These are phyloP conservation scores for Machimus atricapillus DNA, from an alignment of 2,888 invertebrate genomes.

Conservation along the genomic window DNA sequence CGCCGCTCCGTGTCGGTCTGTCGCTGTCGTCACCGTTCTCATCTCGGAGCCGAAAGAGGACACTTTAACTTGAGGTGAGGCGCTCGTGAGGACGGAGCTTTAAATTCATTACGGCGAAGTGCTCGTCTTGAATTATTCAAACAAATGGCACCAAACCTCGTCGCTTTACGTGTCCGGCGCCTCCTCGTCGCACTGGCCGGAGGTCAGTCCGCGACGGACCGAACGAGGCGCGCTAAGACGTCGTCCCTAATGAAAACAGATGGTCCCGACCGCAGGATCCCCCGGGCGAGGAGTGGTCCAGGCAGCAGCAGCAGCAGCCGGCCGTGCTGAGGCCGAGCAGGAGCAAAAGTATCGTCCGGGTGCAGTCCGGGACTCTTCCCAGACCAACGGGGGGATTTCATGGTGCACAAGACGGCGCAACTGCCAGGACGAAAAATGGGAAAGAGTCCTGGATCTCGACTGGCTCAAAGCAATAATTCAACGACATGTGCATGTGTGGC, in stretches of 20 bases:
- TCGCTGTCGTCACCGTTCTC: background rate
- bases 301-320: background rate
- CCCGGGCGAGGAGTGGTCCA: background rate
- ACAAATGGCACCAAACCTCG: conserved; percentile 26
- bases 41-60: background rate
- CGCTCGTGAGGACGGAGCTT: background rate
- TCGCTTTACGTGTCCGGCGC: conserved; percentile 7
- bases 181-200: background rate
- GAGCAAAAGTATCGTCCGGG: background rate
- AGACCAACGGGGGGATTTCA: background rate
- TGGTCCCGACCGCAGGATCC: background rate
- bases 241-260: conserved; percentile 20
- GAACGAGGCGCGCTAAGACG: background rate
- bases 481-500: background rate
- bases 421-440: conserved; percentile 11
- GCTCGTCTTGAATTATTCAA: conserved; percentile 24
- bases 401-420: background rate
- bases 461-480: conserved; percentile 3
- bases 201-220: background rate
- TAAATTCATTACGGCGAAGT: conserved; percentile 25
- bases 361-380: background rate
- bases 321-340: background rate
- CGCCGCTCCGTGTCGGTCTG: background rate
- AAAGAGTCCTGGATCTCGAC: background rate
- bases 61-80: background rate